Percentiles rank a stretch among this genome's conserved stretches.
Evolutionary conservation across 2,888 invertebrate species (phyloP).

Genomic region (Xanthostigma xanthostigma): DNA sequence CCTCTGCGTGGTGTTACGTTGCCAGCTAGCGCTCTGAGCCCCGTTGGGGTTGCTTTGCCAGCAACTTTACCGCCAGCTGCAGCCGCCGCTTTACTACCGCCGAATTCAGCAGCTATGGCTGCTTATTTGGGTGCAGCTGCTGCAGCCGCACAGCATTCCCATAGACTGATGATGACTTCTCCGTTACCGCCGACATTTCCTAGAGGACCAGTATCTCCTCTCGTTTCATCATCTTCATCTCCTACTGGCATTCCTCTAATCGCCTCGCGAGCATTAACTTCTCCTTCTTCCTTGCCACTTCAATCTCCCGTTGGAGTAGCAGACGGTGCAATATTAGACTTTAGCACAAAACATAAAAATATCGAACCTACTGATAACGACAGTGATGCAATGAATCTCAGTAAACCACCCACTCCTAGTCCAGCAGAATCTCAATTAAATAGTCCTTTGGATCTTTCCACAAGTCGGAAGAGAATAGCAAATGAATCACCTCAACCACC

Average conservation of each 20-base stretch:
- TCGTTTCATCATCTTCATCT: conserved; percentile 54
- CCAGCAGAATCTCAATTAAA: conserved; percentile 36
- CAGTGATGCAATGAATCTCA: conserved; percentile 55
- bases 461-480: conserved; percentile 54
- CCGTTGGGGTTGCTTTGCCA: conserved; percentile 48
- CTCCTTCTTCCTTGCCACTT: conserved; percentile 32
- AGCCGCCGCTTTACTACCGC: conserved; percentile 50
- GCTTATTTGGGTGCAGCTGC: conserved; percentile 63
- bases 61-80: conserved; percentile 52
- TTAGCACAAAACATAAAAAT: conserved; percentile 52
- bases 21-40: conserved; percentile 42
- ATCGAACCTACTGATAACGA: conserved; percentile 34
- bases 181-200: conserved; percentile 30
- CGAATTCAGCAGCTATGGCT: conserved; percentile 70
- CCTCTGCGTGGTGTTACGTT: conserved; percentile 33
- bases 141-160: conserved; percentile 54
- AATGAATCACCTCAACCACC: conserved; percentile 43
- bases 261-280: conserved; percentile 23
- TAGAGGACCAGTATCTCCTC: conserved; percentile 46
- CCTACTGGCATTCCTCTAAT: conserved; percentile 36
- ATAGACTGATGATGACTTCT: conserved; percentile 55
- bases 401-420: conserved; percentile 45
- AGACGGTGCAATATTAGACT: conserved; percentile 56
- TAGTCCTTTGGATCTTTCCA: conserved; percentile 68
- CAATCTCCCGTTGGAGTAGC: conserved; percentile 37